A percentile compares a stretch with the other conserved stretches of the same genome.
These are phyloP conservation scores for Pseudomyrmex cubaensis DNA, from an alignment of 1,140 invertebrate species.

Conservation along the genomic window DNA sequence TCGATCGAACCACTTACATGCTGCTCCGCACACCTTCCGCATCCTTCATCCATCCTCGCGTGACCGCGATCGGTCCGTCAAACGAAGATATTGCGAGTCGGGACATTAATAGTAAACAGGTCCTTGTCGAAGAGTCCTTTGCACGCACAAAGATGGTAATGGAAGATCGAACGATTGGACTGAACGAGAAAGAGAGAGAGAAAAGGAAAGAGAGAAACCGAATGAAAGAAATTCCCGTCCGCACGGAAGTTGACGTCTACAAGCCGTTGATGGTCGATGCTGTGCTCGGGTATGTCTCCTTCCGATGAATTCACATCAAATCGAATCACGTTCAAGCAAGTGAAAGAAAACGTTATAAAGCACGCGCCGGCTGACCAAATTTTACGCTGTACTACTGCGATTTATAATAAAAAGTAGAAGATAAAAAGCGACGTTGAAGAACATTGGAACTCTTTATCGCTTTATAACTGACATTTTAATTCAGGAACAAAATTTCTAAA, in stretches of 20 bases:
- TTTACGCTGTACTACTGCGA: neutral
- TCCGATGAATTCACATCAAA: neutral
- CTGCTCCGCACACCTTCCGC: neutral
- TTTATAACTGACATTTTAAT: neutral
- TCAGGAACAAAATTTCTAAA: neutral
- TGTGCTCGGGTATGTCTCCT: neutral
- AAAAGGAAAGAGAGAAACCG: neutral
- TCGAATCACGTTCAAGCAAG: neutral
- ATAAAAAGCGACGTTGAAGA: neutral
- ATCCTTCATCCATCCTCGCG: neutral
- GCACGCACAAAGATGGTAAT: neutral
- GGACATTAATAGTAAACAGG: neutral
- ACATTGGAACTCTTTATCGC: neutral
- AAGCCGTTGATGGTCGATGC: neutral
- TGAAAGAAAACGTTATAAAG: neutral
- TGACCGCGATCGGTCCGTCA: conserved; percentile 10
- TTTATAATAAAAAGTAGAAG: neutral
- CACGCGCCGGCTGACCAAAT: neutral
- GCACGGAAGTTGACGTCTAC: neutral
- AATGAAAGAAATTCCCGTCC: neutral
- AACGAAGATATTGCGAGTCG: neutral
- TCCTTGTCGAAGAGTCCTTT: neutral
- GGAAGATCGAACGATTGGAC: neutral
- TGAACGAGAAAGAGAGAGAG: neutral
- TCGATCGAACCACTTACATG: neutral